Base-by-base conservation (phyloP, 1,140 invertebrate genomes). In the Solenopsis invicta region DNA sequence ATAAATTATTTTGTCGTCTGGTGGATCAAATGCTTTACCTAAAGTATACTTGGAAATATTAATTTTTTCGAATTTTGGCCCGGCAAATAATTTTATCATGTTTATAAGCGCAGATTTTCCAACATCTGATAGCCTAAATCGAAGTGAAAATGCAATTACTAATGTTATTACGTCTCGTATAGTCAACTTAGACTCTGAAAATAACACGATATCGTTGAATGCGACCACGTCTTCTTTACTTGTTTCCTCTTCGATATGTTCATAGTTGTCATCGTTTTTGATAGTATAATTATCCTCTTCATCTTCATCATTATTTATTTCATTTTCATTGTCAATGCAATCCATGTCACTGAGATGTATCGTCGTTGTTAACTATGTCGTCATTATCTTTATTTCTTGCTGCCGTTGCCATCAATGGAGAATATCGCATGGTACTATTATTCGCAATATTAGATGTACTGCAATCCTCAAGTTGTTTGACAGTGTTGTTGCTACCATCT, bases 1-100 rank as follows among this genome's bases (percentile, higher is more conserved):
- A 54, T 72, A 54, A 71, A 50, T 4, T 71, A 71, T 2, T 71
- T 71, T 71, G n/a, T 18, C 12, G 67, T 71, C 67, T 71, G 67
- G 45, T 50, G 67, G 67, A 71, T 50, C 13, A 4, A 71, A 71
- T 24, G 45, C 45, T 71, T 48, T 71, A 71, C 1, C 37, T 45
- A 71, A 71, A 48, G n/a, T 71, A 9, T 71, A 71, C 8, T 71
- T 71, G 13, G n/a, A 71, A 71, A 71, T 71, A 71, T 71, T 48
- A 48, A 71, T 50, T 24, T 71, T 24, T 48, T 71, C 45, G 6
- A 16, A 71, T 71, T 71, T 71, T 71, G 67, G 67, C 12, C 67
- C 67, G 37, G 67, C 67, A 9, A 71, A 71, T 71, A 71, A 50
- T 69, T 69, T 66, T 34, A 66, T 69, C 66, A 69, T 69, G 41